These are phyloP conservation scores for Ditula angustiorana DNA, from an alignment of 2,888 invertebrate genomes.

Conservation along the genomic window DNA sequence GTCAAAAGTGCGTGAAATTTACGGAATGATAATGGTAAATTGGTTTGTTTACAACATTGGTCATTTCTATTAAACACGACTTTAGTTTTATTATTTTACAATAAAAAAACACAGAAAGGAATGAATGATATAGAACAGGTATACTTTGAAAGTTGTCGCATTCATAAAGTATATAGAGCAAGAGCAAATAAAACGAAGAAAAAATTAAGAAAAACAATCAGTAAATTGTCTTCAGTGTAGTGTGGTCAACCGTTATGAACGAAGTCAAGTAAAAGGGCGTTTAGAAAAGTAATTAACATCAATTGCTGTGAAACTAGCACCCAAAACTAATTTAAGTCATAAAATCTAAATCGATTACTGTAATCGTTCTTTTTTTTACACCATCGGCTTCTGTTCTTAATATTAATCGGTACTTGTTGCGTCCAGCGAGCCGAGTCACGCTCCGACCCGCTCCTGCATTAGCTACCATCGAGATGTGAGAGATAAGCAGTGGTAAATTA, in stretches of 20 bases:
- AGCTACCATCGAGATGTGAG: slow-evolving; percentile 38
- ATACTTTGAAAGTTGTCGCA: too few species aligned
- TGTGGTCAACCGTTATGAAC: neutral
- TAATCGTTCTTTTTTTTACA: slow-evolving; percentile 35
- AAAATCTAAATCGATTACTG: slow-evolving; percentile 39
- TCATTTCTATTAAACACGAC: too few species aligned
- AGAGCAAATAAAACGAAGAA: too few species aligned
- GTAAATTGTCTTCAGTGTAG: neutral
- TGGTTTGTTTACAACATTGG: too few species aligned
- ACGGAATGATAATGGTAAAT: too few species aligned
- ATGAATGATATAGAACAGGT: too few species aligned
- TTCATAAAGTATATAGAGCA: too few species aligned
- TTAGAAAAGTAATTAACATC: slow-evolving; percentile 28
- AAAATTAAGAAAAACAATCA: neutral
- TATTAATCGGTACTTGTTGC: slow-evolving; percentile 38
- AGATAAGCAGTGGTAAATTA: slow-evolving; percentile 38
- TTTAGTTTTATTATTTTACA: too few species aligned
- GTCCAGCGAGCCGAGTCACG: slow-evolving; percentile 31
- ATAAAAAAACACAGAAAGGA: too few species aligned
- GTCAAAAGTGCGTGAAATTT: too few species aligned
- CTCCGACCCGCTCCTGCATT: slow-evolving; percentile 31
- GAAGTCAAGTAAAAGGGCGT: slow-evolving; percentile 21
- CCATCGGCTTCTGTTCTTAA: slow-evolving; percentile 37
- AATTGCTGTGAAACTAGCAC: slow-evolving; percentile 24
- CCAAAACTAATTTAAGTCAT: slow-evolving; percentile 34